phyloP scores from a whole-genome alignment of 2,797 vertebrate genomes.

The Morelia viridis region DNA sequence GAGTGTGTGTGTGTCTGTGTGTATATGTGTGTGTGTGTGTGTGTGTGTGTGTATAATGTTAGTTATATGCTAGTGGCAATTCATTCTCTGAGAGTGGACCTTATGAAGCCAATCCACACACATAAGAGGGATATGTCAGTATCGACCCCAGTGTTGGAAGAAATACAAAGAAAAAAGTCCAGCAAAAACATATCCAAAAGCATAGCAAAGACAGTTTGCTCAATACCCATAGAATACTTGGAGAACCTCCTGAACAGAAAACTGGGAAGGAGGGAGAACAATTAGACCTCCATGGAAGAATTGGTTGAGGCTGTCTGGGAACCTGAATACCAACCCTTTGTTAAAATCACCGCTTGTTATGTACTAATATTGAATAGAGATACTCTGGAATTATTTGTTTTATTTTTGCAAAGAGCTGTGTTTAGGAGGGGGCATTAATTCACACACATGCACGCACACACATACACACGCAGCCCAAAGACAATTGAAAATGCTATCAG shows the following conservation, averaged over 20 bases:
- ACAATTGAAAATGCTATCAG: too few species aligned
- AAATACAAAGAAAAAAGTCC: neutral
- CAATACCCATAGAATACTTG: neutral
- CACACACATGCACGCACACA: neutral
- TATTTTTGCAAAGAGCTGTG: neutral
- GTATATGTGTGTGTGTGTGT: too few species aligned
- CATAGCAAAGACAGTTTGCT: neutral
- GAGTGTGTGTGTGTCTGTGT: too few species aligned
- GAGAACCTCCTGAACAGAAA: neutral
- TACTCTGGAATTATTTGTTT: neutral
- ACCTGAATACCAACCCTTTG: neutral
- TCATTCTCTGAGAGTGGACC: neutral
- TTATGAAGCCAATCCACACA: neutral
- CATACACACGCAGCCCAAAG: neutral
- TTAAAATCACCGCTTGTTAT: neutral
- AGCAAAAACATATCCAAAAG: neutral
- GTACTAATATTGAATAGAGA: neutral
- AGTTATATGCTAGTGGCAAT: neutral
- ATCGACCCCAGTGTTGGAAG: too few species aligned
- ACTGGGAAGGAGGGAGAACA: neutral
- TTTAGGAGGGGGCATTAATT: neutral
- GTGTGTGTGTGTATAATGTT: too few species aligned
- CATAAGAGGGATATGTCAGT: neutral
- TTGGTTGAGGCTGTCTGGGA: neutral
- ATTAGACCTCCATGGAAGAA: neutral